phyloP scores from a whole-genome alignment of 2,113 vertebrate genomes.

The rat (Rattus norvegicus) region DNA sequence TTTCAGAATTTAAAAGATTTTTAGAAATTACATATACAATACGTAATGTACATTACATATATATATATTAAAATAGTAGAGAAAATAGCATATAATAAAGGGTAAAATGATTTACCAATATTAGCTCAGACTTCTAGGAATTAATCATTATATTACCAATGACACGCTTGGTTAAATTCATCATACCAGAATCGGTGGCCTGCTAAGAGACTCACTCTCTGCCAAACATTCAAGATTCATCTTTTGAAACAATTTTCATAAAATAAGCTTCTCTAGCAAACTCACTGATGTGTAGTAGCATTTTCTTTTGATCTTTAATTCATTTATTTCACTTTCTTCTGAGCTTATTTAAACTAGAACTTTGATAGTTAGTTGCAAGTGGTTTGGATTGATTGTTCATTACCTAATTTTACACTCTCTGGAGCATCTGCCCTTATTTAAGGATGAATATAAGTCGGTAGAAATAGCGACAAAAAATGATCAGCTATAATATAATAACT shows the following conservation, averaged over 20 bases:
- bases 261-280: constrained; percentile 37
- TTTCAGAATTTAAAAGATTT: not conserved
- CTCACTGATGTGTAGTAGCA: constrained; percentile 12
- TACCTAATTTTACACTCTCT: constrained; percentile 54
- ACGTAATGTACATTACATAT: not conserved
- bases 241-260: constrained; percentile 58
- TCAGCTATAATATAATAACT: not conserved
- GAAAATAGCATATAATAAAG: not conserved
- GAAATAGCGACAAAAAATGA: not conserved
- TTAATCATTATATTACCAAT: constrained; percentile 22
- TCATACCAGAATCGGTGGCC: not conserved
- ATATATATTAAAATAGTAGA: not conserved
- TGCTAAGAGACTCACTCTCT: not conserved
- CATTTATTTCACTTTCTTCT: constrained; percentile 62
- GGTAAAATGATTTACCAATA: constrained; percentile 28
- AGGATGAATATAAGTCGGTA: not conserved
- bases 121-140: not conserved
- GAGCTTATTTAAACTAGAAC: constrained; percentile 61
- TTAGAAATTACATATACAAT: not conserved
- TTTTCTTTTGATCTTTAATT: constrained; percentile 77
- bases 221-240: constrained; percentile 6
- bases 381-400: constrained; percentile 48
- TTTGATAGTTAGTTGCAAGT: constrained; percentile 59
- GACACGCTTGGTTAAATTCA: not conserved
- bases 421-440: not conserved